Base-by-base conservation (phyloP, 2,797 vertebrate species). In the Liasis olivaceus region DNA sequence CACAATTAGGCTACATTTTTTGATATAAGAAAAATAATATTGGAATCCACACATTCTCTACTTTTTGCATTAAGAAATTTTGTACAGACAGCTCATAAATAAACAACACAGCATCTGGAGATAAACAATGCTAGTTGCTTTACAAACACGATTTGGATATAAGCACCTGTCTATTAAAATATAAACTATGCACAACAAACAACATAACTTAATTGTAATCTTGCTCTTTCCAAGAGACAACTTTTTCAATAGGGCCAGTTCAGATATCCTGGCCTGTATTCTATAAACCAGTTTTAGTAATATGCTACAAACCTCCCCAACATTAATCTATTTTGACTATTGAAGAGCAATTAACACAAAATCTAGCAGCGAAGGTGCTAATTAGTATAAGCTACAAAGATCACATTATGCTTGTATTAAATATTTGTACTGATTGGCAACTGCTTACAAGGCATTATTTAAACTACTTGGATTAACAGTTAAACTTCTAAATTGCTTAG, bases 1-100 rank as follows among this genome's bases (percentile, higher is more conserved):
- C 91, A 91, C 1, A 89, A 92, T 66, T 47, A 87, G 1, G 15
- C 26, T 85, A 8, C 4, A 91, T 93, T 90, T 17, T 87, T 95
- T 24, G 87, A 42, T 85, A 84, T 88, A 51, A 89, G 47, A 22
- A 64, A 94, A 60, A 87, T 6, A 94, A 1, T 64, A 93, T 58
- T 93, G 90, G 42, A 87, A 47, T 24, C 7, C 24, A 26, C 12
- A 59, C 62, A 58, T 88, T 93, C 14, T 24, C 5, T 4, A 3
- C 13, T 47, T 62, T 28, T 88, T 63, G 42, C 20, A 36, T 88
- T 81, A 64, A 84, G 2, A 9, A 11, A 62, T 62, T 88, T 88
- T 88, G 28, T 15, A 13, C n/a, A 36, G 54, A 64, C 24, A 42
- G 20, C 3, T 66, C 51, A 7, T 13, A 24, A 14, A 36, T 20